Evolutionary conservation across 2,113 vertebrate species (phyloP), one percentile per base, ranked within the genome.

Genomic region (Callithrix jacchus): DNA sequence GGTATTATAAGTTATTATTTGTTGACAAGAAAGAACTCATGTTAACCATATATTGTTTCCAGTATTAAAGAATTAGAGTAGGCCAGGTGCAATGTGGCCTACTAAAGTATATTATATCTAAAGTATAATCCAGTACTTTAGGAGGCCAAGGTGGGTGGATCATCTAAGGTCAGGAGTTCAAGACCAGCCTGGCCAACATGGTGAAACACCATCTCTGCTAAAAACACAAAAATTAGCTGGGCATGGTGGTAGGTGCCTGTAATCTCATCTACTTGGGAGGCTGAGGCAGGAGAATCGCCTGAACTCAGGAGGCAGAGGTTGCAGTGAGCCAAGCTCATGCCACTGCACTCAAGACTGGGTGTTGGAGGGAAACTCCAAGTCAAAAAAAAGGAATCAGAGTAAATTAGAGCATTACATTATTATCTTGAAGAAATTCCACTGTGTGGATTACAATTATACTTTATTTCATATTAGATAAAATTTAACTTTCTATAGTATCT

Each of bases 391-490:
- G 32, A 64, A 30, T 58, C 10, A 54, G 35, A 79, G 54, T 27
- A 91, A 94, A 76, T 49, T 79, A 73, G 16, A 89, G 58, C 16
- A 82, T 68, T 74, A 49, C 20, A 71, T 54, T 85, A 82, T 68
- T 74, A 49, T 17, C 71, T 35, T 85, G 91, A 81, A 35, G 2
- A 86, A 92, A 81, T 40, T 68, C 20, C 52, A 40, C 35, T 83
- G 74, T 64, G 42, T 92, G 8, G 2, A 74, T 74, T 82, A 7
- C 42, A 70, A 42, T 64, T 27, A 87, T 32, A 76, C 54, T 94
- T 61, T n/a, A 91, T 87, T 85, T 92, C 54, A 81, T 74, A 79
- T 35, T 90, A 87, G 13, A 61, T 35, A 83, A 89, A 93, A 82
- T 32, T 93, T 85, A 40, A 37, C 47, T 47, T 91, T 77, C 66